Base-by-base conservation (phyloP, 2,888 invertebrate genomes). In the Chloroclystis v-ata region DNA sequence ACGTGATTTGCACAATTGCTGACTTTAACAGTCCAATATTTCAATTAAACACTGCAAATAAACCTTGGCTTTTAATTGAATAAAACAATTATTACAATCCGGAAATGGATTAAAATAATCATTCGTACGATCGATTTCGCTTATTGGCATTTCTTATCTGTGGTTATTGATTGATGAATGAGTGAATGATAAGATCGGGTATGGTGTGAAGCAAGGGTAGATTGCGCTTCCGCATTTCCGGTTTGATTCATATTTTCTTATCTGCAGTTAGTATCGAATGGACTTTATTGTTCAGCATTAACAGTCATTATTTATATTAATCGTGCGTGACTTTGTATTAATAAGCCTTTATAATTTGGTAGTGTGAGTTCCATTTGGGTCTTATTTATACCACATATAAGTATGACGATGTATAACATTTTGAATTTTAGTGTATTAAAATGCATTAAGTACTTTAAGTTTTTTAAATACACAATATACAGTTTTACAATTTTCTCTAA, bases 111-210 rank as follows among this genome's bases (percentile, higher is more conserved):
- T 56, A 56, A 62, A 35, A 24, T 20, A 20, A 35, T 35, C 35
- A 35, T 35, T 57, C 61, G 59, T 47, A 54, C 49, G 46, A 56
- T 52, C 43, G 40, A 60, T 63, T 64, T 63, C 61, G 60, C 60
- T 62, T 56, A 59, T 52, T 57, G 37, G 54, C 59, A 59, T 63
- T 63, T 59, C 49, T 63, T 60, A 65, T 65, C 63, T 65, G 52
- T 61, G 52, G 45, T 49, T 59, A 51, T 60, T 41, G 33, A 39
- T 26, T 49, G 40, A 46, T 33, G 42, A 42, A 42, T 33, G 42
- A 35, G 20, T 20, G 33, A 50, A 28, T 32, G 39, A 51, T 43
- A 32, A 43, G 42, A 45, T 30, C 29, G 35, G 24, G 38, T n/a
- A 20, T 20, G 20, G 32, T 33, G 32, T 33, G 32, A 33, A 33